Base-by-base conservation (phyloP, 2,113 vertebrate genomes). In the Cololabis saira region DNA sequence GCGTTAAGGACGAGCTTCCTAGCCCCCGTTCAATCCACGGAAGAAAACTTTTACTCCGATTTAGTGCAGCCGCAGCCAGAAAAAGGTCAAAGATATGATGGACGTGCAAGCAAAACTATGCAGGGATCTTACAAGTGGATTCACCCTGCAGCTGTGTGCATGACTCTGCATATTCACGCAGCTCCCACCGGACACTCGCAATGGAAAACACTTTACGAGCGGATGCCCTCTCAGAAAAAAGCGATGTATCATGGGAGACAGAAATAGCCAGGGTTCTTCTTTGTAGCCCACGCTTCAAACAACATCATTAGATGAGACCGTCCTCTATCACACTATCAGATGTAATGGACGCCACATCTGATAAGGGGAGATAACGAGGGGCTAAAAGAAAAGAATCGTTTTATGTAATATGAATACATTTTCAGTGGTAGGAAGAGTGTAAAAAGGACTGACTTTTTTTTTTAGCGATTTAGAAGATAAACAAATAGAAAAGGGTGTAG, bases 371-470 rank as follows among this genome's bases (percentile, higher is more conserved):
- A 80, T 75, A 85, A 82, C 16, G 2, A 65, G 60, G 50, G 33
- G 65, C 69, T 52, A 72, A 63, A 63, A 80, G 70, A 81, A 75
- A 47, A 56, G 53, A 71, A 79, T 54, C 61, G 12, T 70, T 78
- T 87, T 71, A 81, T 83, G 82, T 48, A 84, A 74, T 68, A 22
- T 70, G 71, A 83, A 86, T 86, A 76, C 11, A 89, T 90, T 83
- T 81, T 69, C 73, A 69, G 63, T 85, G 63, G 64, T 74, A 33
- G 56, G 71, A 45, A 61, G 53, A 61, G 41, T 61, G 76, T 61
- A 71, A 75, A 61, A 63, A 37, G 45, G 52, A 54, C 63, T 57
- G 67, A 78, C 69, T 72, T 65, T 16, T 42, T 67, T 16, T 22
- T 16, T 22, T 37, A 11, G 22, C 0, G 62, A 88, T 84, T 59